Conservation (phyloP, 2,113 vertebrate species). For the Aphyosemion australe region DNA sequence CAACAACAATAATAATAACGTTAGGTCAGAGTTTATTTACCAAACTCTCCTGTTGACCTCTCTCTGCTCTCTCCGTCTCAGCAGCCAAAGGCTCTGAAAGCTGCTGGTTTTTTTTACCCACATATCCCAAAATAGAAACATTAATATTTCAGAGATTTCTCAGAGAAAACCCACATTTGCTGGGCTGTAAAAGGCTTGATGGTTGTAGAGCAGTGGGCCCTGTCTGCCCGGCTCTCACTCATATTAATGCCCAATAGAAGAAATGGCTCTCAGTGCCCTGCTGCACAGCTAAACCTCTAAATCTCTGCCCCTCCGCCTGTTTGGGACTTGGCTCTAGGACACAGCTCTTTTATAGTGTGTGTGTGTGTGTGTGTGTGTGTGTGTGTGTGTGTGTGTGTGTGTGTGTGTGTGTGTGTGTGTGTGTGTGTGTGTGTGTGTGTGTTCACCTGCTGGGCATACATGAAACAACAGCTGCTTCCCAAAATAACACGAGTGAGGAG, state of each 20-base stretch:
- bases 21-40: neutral
- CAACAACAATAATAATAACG: no score
- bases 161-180: conserved; percentile 65
- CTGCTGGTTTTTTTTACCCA: conserved; percentile 43
- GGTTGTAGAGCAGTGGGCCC: conserved; percentile 48
- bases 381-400: neutral
- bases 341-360: neutral
- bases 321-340: conserved; percentile 5
- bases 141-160: conserved; percentile 63
- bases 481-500: neutral
- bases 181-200: conserved; percentile 56
- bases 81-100: conserved; percentile 20
- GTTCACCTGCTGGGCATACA: conserved; percentile 36
- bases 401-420: neutral
- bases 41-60: neutral
- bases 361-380: no score
- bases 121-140: conserved; percentile 59
- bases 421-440: neutral
- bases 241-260: conserved; percentile 54
- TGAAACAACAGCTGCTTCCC: conserved; percentile 1
- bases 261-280: conserved; percentile 46
- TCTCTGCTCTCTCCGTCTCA: no score
- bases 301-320: conserved; percentile 37
- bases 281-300: conserved; percentile 46
- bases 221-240: conserved; percentile 37